Percentiles rank a stretch among this genome's conserved stretches.
phyloP scores from a whole-genome alignment of 1,140 invertebrate species.

The Thereuonema tuberculata region DNA sequence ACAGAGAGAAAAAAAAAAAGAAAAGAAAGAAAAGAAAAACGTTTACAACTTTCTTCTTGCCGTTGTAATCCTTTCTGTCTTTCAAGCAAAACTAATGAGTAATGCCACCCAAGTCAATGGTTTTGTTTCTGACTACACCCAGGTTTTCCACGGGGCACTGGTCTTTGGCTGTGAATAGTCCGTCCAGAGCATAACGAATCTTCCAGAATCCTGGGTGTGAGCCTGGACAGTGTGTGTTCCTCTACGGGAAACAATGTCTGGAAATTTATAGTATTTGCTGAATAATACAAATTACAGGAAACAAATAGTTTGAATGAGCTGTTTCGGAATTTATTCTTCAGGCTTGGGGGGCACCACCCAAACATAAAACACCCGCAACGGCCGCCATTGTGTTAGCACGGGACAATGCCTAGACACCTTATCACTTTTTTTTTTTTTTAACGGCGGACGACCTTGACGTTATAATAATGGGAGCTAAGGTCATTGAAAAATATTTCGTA shows the following conservation, averaged over 20 bases:
- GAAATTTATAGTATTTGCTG: slow-evolving; percentile 8
- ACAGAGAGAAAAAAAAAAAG: too few species aligned
- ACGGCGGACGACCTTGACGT: too few species aligned
- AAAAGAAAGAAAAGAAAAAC: too few species aligned
- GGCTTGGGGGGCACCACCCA: slow-evolving; percentile 1
- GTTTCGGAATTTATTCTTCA: slow-evolving; percentile 2
- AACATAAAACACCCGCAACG: slow-evolving; percentile 1
- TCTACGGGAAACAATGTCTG: neutral
- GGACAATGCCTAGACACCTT: neutral
- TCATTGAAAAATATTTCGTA: too few species aligned
- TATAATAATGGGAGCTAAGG: too few species aligned
- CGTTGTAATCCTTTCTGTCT: too few species aligned
- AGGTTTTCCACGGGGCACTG: neutral
- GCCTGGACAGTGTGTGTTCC: neutral
- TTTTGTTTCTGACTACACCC: too few species aligned
- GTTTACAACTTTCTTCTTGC: too few species aligned
- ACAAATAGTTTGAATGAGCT: slow-evolving; percentile 11
- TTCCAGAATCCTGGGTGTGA: neutral
- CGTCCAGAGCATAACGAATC: neutral
- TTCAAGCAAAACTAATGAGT: too few species aligned
- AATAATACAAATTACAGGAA: slow-evolving; percentile 9
- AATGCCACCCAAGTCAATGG: too few species aligned
- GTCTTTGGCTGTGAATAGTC: neutral
- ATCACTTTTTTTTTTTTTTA: too few species aligned
- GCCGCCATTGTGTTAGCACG: neutral